Conservation (phyloP, 1,140 invertebrate genomes). For the Lineus longissimus region DNA sequence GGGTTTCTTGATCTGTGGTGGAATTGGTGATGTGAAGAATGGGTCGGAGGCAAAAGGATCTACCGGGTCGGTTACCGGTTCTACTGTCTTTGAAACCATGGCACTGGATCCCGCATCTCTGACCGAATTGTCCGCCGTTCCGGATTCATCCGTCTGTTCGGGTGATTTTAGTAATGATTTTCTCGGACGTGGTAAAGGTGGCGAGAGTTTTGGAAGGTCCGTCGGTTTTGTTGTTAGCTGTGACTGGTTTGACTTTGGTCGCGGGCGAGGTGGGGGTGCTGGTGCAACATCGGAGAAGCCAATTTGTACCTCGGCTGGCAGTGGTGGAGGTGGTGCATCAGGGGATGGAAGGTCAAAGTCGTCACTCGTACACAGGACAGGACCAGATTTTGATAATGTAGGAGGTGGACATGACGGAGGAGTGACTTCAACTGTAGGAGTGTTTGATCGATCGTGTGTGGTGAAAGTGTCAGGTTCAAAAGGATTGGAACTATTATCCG, state of each 20-base stretch:
- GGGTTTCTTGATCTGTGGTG: too few species aligned
- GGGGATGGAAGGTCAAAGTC: constrained; percentile 37
- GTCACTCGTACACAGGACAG: constrained; percentile 18
- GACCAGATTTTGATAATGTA: background rate
- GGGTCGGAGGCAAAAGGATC: constrained; percentile 3
- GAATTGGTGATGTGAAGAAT: background rate
- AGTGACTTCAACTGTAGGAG: background rate
- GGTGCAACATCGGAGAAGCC: constrained; percentile 1
- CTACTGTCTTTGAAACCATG: too few species aligned
- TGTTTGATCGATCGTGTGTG: background rate
- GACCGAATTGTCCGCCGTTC: too few species aligned
- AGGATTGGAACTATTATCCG: constrained; percentile 3
- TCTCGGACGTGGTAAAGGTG: background rate
- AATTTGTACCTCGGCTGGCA: constrained; percentile 18
- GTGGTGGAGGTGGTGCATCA: constrained; percentile 38
- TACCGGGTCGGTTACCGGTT: background rate
- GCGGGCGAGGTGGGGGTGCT: constrained; percentile 15
- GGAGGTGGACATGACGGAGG: background rate
- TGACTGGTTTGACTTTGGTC: constrained; percentile 8
- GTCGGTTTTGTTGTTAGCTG: background rate
- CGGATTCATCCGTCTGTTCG: background rate
- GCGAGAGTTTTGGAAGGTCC: background rate
- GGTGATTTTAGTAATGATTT: background rate
- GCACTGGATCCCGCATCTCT: too few species aligned
- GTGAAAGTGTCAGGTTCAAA: background rate